phyloP scores from a whole-genome alignment of 1,140 invertebrate species.

The Neodiprion fabricii region DNA sequence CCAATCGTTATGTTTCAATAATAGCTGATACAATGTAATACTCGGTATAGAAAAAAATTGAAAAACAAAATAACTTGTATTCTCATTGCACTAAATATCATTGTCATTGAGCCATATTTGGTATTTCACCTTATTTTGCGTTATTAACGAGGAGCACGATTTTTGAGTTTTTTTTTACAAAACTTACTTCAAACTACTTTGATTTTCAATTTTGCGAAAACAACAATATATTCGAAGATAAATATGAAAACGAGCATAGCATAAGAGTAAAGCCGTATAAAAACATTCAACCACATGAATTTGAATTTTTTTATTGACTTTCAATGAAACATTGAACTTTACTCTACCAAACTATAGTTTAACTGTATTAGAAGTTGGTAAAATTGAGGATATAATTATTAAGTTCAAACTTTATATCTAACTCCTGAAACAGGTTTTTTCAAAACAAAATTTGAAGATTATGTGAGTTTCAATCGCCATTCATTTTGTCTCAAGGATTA shows the following conservation, averaged over 20 bases:
- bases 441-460: slow-evolving; percentile 1
- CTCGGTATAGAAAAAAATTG: background rate
- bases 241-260: background rate
- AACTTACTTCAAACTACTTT: background rate
- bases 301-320: background rate
- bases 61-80: slow-evolving; percentile 1
- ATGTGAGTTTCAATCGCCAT: background rate
- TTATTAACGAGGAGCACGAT: background rate
- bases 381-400: background rate
- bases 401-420: background rate
- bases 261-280: background rate
- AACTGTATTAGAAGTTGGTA: slow-evolving; percentile 3
- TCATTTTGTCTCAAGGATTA: background rate
- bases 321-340: slow-evolving; percentile 7
- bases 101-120: background rate
- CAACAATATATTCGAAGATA: background rate
- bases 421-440: background rate
- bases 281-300: background rate
- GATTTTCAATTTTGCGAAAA: background rate
- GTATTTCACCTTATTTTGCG: background rate
- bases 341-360: slow-evolving; percentile 1
- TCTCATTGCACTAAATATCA: background rate
- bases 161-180: background rate
- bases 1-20: background rate
- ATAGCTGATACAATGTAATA: background rate